These are phyloP conservation scores for Thunnus albacares DNA, from an alignment of 2,797 vertebrate genomes.

Conservation along the genomic window DNA sequence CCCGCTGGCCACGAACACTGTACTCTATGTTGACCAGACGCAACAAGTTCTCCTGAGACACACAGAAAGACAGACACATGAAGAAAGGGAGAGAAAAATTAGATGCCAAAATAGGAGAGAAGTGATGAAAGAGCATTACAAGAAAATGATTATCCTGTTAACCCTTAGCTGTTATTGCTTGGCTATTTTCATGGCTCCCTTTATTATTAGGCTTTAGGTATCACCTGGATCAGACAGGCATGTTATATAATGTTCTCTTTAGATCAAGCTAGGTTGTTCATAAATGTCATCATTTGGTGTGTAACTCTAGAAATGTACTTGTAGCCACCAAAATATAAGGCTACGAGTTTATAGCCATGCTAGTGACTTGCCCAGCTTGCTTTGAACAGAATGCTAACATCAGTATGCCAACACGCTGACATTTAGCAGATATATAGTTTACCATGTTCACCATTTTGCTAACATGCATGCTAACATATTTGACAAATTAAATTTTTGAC, in stretches of 20 bases:
- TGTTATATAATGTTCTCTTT: slow-evolving; percentile 17
- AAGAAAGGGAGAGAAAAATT: slow-evolving; percentile 19
- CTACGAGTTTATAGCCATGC: neutral
- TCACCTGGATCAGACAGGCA: slow-evolving; percentile 36
- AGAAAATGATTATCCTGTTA: slow-evolving; percentile 6
- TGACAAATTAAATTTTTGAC: too few species aligned
- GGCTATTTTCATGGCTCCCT: slow-evolving; percentile 9
- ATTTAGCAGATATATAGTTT: too few species aligned
- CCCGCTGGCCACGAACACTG: slow-evolving; percentile 91
- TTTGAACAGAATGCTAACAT: too few species aligned
- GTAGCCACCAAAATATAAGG: neutral
- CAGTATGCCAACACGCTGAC: too few species aligned
- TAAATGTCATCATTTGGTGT: slow-evolving; percentile 7
- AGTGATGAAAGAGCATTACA: slow-evolving; percentile 25
- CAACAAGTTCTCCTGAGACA: slow-evolving; percentile 92
- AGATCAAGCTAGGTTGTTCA: slow-evolving; percentile 9
- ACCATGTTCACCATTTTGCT: too few species aligned
- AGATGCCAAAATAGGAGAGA: slow-evolving; percentile 16
- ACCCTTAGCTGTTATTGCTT: slow-evolving; percentile 11
- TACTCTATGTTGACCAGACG: slow-evolving; percentile 96
- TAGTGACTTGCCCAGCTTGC: neutral
- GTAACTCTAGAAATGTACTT: neutral
- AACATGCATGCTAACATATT: neutral
- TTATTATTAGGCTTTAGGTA: slow-evolving; percentile 6
- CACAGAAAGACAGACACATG: slow-evolving; percentile 42